Base-by-base conservation (phyloP, 2,888 invertebrate species). In the Drosophila kokeensis region DNA sequence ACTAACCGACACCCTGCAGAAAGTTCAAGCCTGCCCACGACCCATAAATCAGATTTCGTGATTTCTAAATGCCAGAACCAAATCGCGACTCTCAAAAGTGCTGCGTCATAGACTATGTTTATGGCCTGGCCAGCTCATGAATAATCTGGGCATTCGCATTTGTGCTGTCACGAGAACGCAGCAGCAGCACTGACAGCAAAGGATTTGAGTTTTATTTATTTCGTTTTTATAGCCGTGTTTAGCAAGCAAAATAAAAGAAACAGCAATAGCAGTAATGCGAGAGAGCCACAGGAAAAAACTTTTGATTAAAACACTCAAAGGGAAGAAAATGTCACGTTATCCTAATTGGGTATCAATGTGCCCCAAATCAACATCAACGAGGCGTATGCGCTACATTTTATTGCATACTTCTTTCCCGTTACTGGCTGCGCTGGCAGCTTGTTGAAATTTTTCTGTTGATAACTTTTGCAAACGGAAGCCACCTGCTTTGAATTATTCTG, bases 331-430 rank as follows among this genome's bases (percentile, higher is more conserved):
- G 75, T 79, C 85, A 81, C 81, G 80, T 80, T 82, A 89, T 88
- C 87, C 90, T 87, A 87, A 87, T 87, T 89, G 87, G 88, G 86
- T 87, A 88, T 89, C 87, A 87, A 88, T 88, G 88, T 78, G 89
- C 70, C 79, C 82, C 79, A 85, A 87, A 75, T 89, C 89, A 84
- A 81, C 84, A 76, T 69, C 70, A 36, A 59, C 50, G 45, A 29
- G 60, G 52, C 69, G 81, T 62, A 69, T 69, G 45, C 69, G 79
- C 74, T 72, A 80, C 78, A 80, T 89, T 88, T 85, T 89, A 85
- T 89, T 85, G 87, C 87, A 88, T 75, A 82, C 80, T 88, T 54
- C 29, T 76, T 86, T 52, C 30, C 68, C 24, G 15, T 15, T 15
- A 4, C 45, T 29, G 55, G 55, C 49, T 29, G 58, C 40, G 40